Percentiles rank a stretch among this genome's conserved stretches.
Conservation (phyloP, 2,888 invertebrate genomes). For the Thysanoteuthis rhombus region DNA sequence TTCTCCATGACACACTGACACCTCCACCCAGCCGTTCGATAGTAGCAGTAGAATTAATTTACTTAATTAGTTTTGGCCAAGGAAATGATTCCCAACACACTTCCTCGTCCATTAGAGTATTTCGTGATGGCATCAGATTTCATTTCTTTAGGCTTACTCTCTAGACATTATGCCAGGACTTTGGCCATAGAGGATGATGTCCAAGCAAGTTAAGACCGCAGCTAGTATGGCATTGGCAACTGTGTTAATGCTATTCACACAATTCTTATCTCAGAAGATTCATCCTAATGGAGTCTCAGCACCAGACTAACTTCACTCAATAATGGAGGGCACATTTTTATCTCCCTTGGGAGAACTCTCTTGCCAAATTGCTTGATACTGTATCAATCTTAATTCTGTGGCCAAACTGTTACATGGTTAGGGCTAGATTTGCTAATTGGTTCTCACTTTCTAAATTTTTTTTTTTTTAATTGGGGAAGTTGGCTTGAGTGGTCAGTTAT, state of each 20-base stretch:
- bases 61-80: neutral
- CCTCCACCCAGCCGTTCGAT: neutral
- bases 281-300: neutral
- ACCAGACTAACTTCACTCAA: neutral
- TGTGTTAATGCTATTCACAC: constrained; percentile 12
- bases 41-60: neutral
- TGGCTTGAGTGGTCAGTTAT: neutral
- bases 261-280: neutral
- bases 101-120: constrained; percentile 12
- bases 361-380: neutral
- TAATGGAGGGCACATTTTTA: neutral
- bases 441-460: neutral
- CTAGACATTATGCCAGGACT: neutral
- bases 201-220: neutral
- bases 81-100: neutral
- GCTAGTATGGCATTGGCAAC: neutral
- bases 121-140: neutral
- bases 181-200: neutral
- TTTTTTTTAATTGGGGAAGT: neutral
- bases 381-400: neutral
- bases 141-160: neutral
- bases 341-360: neutral
- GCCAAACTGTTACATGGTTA: neutral
- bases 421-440: neutral
- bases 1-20: neutral